These are phyloP conservation scores for Chascanopsetta lugubris DNA, from an alignment of 2,113 vertebrate genomes.

Conservation along the genomic window DNA sequence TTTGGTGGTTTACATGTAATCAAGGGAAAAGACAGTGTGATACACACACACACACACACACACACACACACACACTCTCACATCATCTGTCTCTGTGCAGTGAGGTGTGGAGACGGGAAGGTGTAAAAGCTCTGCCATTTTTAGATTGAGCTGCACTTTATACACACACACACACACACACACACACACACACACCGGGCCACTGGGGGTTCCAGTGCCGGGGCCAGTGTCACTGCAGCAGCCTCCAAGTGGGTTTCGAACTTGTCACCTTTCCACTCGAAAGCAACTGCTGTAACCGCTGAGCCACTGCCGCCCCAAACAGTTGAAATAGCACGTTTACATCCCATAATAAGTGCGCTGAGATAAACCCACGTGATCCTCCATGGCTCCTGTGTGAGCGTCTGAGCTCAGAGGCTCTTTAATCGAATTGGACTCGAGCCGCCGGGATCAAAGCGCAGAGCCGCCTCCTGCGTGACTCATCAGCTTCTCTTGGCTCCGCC, in stretches of 20 bases:
- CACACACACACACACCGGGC: too few relatives aligned
- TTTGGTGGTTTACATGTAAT: neutral
- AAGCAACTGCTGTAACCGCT: too few relatives aligned
- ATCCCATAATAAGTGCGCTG: too few relatives aligned
- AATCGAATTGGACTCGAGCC: neutral
- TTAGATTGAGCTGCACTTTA: conserved; percentile 23
- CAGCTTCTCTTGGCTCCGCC: neutral
- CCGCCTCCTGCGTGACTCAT: neutral
- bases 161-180: conserved; percentile 1
- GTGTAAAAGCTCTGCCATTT: conserved; percentile 30
- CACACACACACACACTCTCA: conserved; percentile 23
- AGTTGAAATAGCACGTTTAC: too few relatives aligned
- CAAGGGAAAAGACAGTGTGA: neutral
- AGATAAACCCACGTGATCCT: too few relatives aligned
- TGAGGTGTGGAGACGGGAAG: conserved; percentile 42
- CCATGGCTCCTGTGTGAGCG: too few relatives aligned
- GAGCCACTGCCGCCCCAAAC: too few relatives aligned
- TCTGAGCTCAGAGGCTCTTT: neutral
- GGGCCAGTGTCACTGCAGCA: too few relatives aligned
- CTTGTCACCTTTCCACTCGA: too few relatives aligned
- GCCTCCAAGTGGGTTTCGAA: too few relatives aligned
- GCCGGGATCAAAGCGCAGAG: neutral
- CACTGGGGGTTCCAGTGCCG: too few relatives aligned
- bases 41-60: conserved; percentile 8
- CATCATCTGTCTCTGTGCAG: conserved; percentile 39